Conservation (phyloP, 2,888 invertebrate genomes). For the Falcaria lacertinaria region DNA sequence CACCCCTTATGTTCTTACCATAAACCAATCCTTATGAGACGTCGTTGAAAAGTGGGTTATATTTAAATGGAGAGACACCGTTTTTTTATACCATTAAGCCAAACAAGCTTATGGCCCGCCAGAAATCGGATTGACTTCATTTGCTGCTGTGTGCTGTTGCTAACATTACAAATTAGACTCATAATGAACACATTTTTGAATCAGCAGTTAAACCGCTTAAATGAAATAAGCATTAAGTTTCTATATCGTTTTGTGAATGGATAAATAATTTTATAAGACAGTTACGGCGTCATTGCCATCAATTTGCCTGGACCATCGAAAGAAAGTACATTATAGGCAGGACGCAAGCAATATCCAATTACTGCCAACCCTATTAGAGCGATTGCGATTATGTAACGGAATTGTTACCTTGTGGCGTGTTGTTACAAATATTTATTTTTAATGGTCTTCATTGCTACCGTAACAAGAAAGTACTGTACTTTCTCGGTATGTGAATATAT, state of each 20-base stretch:
- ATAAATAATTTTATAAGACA: slow-evolving; percentile 64
- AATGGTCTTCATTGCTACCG: background rate
- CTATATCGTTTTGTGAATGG: slow-evolving; percentile 45
- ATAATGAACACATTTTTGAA: too few relatives aligned
- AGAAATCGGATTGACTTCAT: too few relatives aligned
- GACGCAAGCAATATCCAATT: background rate
- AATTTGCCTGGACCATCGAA: slow-evolving; percentile 30
- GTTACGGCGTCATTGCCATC: slow-evolving; percentile 22
- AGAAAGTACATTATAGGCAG: background rate
- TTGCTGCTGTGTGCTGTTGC: too few relatives aligned
- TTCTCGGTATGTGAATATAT: too few relatives aligned
- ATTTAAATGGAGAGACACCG: too few relatives aligned
- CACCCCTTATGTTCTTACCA: background rate
- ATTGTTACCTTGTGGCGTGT: background rate
- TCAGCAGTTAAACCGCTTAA: too few relatives aligned
- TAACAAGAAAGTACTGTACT: too few relatives aligned
- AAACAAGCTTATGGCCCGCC: too few relatives aligned
- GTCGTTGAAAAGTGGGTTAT: background rate
- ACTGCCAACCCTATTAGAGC: slow-evolving; percentile 1
- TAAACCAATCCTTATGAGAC: background rate
- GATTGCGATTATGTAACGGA: background rate
- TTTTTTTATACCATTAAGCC: too few relatives aligned
- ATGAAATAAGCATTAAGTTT: too few relatives aligned
- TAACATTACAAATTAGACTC: too few relatives aligned
- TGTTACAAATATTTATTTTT: too few relatives aligned